phyloP scores from a whole-genome alignment of 2,113 vertebrate species.

The Hippocampus abdominalis region DNA sequence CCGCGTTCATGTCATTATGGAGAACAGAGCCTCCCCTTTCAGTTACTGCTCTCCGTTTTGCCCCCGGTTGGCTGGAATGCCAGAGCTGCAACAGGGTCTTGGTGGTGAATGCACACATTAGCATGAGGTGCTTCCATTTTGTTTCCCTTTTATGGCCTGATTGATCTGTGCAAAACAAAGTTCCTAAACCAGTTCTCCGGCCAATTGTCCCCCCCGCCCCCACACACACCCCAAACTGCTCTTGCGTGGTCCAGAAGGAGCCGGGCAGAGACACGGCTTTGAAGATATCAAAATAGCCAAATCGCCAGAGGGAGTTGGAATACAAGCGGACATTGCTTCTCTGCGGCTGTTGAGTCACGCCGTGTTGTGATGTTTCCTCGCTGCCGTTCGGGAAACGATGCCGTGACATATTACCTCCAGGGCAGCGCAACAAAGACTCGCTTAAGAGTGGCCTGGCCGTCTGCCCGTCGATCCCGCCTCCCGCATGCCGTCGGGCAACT shows the following conservation, averaged over 20 bases:
- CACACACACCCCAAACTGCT: conserved; percentile 26
- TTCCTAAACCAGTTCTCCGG: conserved; percentile 19
- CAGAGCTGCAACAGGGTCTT: too few relatives aligned
- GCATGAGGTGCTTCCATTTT: too few relatives aligned
- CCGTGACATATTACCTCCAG: conserved; percentile 50
- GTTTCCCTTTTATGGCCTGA: too few relatives aligned
- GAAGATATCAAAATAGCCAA: conserved; percentile 60
- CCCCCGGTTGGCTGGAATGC: too few relatives aligned
- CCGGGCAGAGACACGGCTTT: conserved; percentile 49
- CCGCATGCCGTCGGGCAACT: conserved; percentile 20
- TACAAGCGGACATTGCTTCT: conserved; percentile 41
- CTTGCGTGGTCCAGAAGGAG: conserved; percentile 42
- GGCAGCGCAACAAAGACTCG: conserved; percentile 51
- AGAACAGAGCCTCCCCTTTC: neutral
- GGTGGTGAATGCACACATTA: too few relatives aligned
- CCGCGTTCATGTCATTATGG: conserved; percentile 11
- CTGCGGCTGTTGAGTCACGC: conserved; percentile 48
- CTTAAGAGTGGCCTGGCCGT: conserved; percentile 36
- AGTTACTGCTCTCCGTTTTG: neutral
- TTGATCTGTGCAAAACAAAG: conserved; percentile 19
- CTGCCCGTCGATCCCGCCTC: neutral
- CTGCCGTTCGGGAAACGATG: conserved; percentile 32
- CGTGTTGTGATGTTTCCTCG: conserved; percentile 43
- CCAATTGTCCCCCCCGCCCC: conserved; percentile 36
- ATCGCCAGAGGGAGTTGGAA: conserved; percentile 54